These are phyloP conservation scores for Zootermopsis nevadensis DNA, from an alignment of 2,888 invertebrate genomes.

Conservation along the genomic window DNA sequence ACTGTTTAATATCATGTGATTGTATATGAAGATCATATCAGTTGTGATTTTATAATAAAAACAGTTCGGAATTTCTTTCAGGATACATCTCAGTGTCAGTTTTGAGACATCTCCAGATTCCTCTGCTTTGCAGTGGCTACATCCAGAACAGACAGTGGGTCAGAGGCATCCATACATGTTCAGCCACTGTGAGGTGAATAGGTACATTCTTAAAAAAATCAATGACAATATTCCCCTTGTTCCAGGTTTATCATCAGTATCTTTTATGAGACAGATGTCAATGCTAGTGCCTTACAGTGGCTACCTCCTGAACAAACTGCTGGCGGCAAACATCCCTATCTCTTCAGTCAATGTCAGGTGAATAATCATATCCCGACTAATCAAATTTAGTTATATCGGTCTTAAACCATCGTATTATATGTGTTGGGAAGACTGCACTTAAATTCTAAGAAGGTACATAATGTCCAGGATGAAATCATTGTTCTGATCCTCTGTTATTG, in stretches of 20 bases:
- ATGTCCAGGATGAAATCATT: neutral
- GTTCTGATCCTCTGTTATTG: neutral
- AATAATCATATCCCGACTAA: slow-evolving; percentile 35
- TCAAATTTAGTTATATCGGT: neutral
- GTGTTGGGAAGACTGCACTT: neutral
- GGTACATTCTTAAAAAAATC: slow-evolving; percentile 64
- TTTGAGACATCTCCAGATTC: slow-evolving; percentile 84
- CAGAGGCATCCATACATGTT: slow-evolving; percentile 87
- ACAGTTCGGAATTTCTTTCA: neutral
- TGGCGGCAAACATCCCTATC: slow-evolving; percentile 85
- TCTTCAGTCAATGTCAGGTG: slow-evolving; percentile 87
- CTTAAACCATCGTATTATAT: neutral
- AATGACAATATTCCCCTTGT: slow-evolving; percentile 7
- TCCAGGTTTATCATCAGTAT: slow-evolving; percentile 65
- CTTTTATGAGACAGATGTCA: slow-evolving; percentile 80
- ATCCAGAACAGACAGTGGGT: slow-evolving; percentile 87
- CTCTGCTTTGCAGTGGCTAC: slow-evolving; percentile 90
- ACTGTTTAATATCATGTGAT: too few species aligned
- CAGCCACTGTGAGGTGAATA: slow-evolving; percentile 79
- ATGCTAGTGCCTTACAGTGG: slow-evolving; percentile 92
- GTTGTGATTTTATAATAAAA: too few species aligned
- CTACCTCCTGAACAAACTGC: slow-evolving; percentile 86
- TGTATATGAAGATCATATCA: too few species aligned
- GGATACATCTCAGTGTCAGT: slow-evolving; percentile 68
- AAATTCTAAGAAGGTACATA: neutral